Base-by-base conservation (phyloP, 2,113 vertebrate species). In the Poeciliopsis turrubarensis region DNA sequence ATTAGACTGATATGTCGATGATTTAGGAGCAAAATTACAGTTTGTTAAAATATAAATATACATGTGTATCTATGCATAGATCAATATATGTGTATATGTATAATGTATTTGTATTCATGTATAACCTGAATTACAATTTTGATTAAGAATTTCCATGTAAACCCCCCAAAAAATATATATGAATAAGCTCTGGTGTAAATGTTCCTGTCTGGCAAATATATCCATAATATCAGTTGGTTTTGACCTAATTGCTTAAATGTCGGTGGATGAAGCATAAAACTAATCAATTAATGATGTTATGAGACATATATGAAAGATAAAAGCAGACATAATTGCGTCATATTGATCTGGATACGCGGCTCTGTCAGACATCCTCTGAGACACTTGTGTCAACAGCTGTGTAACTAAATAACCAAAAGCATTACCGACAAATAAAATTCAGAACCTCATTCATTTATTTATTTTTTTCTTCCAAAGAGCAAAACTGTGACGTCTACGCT, bases 181-280 rank as follows among this genome's bases (percentile, higher is more conserved):
- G 87, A 90, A 90, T 77, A 80, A 8, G 83, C 68, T 13, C 9
- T 12, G 73, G 81, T 86, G 74, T 78, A 25, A 75, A 72, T 70
- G 69, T 81, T 72, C 29, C 80, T 77, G 72, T 66, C 72, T 60
- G 10, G 71, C 73, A 26, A 66, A 73, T 80, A 37, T 37, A n/a
- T n/a, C 51, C 44, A 41, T 77, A 67, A 86, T 84, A 89, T 87
- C 86, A 78, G 77, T 34, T 66, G 65, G 80, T 79, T 86, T 75
- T 91, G 89, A 91, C 84, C 85, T 79, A 82, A 74, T 89, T 88
- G 86, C 80, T 79, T 82, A 82, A 61, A 89, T 86, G 84, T 86
- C 70, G 79, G 66, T 70, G 68, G 72, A 22, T 41, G 77, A 70
- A 30, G 19, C 27, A 70, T 12, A 73, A 70, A 75, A 77, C 67